Evolutionary conservation across 2,888 invertebrate species (phyloP).

Genomic region (Netelia melanura): DNA sequence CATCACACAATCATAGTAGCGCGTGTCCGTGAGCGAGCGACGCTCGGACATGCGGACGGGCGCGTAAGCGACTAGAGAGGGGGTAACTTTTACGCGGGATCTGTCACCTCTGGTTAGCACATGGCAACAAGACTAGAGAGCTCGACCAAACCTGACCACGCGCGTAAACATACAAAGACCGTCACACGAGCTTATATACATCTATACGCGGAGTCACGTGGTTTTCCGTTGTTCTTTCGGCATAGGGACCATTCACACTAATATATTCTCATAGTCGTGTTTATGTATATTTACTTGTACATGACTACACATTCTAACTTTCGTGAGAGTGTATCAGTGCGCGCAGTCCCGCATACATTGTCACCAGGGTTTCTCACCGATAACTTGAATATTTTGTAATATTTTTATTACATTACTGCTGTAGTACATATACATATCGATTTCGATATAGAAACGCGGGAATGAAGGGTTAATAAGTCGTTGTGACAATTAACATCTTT

Average conservation of each 20-base stretch:
- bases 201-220: conserved; percentile 16
- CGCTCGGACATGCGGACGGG: too few relatives aligned
- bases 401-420: neutral
- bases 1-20: too few relatives aligned
- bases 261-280: conserved; percentile 25
- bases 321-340: too few relatives aligned
- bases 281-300: too few relatives aligned
- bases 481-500: conserved; percentile 17
- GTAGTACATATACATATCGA: conserved; percentile 6
- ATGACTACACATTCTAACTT: too few relatives aligned
- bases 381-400: neutral
- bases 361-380: too few relatives aligned
- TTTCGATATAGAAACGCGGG: conserved; percentile 4
- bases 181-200: conserved; percentile 2
- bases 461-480: conserved; percentile 11
- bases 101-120: too few relatives aligned
- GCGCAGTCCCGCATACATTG: too few relatives aligned
- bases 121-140: neutral
- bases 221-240: neutral
- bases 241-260: conserved; percentile 4
- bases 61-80: too few relatives aligned
- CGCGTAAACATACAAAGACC: neutral
- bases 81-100: too few relatives aligned
- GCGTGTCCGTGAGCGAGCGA: too few relatives aligned
- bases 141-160: neutral